Conservation (phyloP, 1,140 invertebrate species). For the Wiebesia pumilae region DNA sequence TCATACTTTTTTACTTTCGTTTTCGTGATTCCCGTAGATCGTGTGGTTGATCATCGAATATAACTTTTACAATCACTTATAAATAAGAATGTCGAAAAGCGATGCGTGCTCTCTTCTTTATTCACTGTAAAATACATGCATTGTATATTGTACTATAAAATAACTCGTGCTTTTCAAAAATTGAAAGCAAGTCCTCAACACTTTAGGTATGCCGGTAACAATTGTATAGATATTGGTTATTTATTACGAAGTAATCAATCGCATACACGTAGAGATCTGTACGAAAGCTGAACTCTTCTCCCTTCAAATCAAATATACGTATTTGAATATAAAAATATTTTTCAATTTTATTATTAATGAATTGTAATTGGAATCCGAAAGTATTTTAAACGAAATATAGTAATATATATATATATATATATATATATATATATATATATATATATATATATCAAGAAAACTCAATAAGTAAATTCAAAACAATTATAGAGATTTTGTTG, state of each 20-base stretch:
- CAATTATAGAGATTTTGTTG: too few species aligned
- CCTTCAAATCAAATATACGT: too few species aligned
- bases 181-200: neutral
- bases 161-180: neutral
- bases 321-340: too few species aligned
- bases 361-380: too few species aligned
- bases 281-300: too few species aligned
- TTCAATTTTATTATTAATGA: too few species aligned
- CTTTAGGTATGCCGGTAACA: neutral
- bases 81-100: slow-evolving; percentile 40
- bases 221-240: neutral
- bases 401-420: too few species aligned
- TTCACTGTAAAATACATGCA: neutral
- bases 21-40: neutral
- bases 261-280: neutral
- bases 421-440: too few species aligned
- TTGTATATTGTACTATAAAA: neutral
- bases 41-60: neutral
- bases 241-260: neutral
- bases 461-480: too few species aligned
- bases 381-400: too few species aligned
- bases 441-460: too few species aligned
- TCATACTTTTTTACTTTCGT: neutral
- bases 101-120: neutral
- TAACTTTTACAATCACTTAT: slow-evolving; percentile 27